phyloP scores from a whole-genome alignment of 2,888 invertebrate genomes.

The Idaea biselata region DNA sequence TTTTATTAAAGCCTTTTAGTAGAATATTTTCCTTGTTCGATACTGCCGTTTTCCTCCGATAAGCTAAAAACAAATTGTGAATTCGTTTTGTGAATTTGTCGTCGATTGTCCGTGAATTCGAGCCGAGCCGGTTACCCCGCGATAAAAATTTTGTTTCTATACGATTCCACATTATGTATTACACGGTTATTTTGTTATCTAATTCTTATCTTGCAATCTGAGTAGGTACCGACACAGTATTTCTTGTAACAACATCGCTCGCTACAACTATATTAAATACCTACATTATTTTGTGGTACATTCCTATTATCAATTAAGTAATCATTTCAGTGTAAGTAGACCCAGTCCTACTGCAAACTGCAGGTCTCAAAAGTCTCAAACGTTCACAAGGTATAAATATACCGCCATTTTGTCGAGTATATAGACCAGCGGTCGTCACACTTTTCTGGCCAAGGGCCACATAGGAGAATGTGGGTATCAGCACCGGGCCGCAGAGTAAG shows the following conservation, averaged over 20 bases:
- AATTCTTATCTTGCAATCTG: slow-evolving; percentile 62
- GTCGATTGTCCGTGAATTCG: not conserved
- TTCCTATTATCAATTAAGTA: not conserved
- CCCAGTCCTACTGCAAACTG: too few relatives aligned
- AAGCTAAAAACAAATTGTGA: slow-evolving; percentile 19
- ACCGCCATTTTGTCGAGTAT: too few relatives aligned
- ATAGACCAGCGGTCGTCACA: too few relatives aligned
- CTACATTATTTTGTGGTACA: not conserved
- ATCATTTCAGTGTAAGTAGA: too few relatives aligned
- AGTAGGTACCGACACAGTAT: slow-evolving; percentile 52
- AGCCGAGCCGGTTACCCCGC: not conserved
- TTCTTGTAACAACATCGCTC: slow-evolving; percentile 54
- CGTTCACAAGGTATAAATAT: too few relatives aligned
- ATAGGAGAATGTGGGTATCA: too few relatives aligned
- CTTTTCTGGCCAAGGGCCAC: too few relatives aligned
- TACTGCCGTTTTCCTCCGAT: not conserved
- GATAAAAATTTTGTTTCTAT: slow-evolving; percentile 37
- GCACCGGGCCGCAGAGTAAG: too few relatives aligned
- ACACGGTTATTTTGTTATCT: slow-evolving; percentile 40
- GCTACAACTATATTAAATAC: slow-evolving; percentile 53
- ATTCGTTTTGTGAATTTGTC: slow-evolving; percentile 8
- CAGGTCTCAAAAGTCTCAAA: too few relatives aligned
- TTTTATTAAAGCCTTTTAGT: not conserved
- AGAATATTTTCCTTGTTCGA: not conserved
- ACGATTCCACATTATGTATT: slow-evolving; percentile 38